Conservation (phyloP, 2,888 invertebrate species). For the Cosmopolites sordidus region DNA sequence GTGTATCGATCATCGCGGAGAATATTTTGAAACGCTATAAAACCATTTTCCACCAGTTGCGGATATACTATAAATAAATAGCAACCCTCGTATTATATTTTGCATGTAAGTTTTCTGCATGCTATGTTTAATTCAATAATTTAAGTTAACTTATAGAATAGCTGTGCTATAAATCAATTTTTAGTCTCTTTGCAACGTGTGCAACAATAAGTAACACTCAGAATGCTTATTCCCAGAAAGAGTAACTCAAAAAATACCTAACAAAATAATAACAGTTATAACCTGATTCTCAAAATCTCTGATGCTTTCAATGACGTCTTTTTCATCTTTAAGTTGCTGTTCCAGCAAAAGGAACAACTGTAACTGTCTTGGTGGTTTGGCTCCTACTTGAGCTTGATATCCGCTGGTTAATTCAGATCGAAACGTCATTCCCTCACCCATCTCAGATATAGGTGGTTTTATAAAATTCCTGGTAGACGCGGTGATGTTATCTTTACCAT, state of each 20-base stretch:
- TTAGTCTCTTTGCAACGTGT: too few species aligned
- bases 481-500: conserved; percentile 57
- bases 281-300: conserved; percentile 50
- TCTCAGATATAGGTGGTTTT: conserved; percentile 67
- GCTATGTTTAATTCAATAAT: too few species aligned
- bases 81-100: too few species aligned
- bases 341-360: conserved; percentile 62
- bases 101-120: too few species aligned
- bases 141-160: too few species aligned
- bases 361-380: conserved; percentile 57
- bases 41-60: too few species aligned
- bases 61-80: too few species aligned
- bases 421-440: conserved; percentile 62
- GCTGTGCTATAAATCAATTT: too few species aligned
- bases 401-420: conserved; percentile 61
- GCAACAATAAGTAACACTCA: too few species aligned
- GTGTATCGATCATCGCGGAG: too few species aligned
- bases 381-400: conserved; percentile 64
- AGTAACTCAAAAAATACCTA: neutral
- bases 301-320: conserved; percentile 54
- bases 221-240: too few species aligned
- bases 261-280: conserved; percentile 9
- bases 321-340: conserved; percentile 60
- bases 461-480: conserved; percentile 61
- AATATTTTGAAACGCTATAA: too few species aligned